Evolutionary conservation across 2,113 vertebrate species (phyloP).

Genomic region (Stigmatopora nigra): DNA sequence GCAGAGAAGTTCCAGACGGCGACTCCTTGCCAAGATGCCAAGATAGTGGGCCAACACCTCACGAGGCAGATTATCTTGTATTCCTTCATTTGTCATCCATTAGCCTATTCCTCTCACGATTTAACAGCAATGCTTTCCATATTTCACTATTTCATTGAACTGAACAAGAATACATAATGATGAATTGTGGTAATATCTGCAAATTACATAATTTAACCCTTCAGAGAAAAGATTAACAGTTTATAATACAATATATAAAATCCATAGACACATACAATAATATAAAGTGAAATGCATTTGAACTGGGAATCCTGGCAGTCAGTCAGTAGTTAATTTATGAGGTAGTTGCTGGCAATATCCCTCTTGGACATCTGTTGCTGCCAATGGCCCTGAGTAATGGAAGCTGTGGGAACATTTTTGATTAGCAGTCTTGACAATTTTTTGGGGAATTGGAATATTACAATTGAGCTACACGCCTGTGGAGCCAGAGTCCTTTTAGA

Average conservation of each 20-base stretch:
- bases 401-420: no score
- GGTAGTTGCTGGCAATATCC: no score
- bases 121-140: not conserved
- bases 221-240: not conserved
- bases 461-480: no score
- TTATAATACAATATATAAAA: not conserved
- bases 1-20: not conserved
- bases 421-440: no score
- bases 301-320: no score
- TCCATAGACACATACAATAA: not conserved
- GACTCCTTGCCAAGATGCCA: conserved; percentile 3
- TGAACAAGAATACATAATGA: conserved; percentile 31
- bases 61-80: conserved; percentile 3
- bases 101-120: not conserved
- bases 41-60: conserved; percentile 3
- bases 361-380: no score
- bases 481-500: no score
- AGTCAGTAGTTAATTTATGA: no score
- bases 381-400: no score
- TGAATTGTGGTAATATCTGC: conserved; percentile 35
- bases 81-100: conserved; percentile 3
- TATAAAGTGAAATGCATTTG: not conserved
- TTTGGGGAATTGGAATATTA: no score
- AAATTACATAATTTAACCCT: conserved; percentile 43
- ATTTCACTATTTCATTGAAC: not conserved